phyloP scores from a whole-genome alignment of 1,140 invertebrate species.

The Drosophila lini region DNA sequence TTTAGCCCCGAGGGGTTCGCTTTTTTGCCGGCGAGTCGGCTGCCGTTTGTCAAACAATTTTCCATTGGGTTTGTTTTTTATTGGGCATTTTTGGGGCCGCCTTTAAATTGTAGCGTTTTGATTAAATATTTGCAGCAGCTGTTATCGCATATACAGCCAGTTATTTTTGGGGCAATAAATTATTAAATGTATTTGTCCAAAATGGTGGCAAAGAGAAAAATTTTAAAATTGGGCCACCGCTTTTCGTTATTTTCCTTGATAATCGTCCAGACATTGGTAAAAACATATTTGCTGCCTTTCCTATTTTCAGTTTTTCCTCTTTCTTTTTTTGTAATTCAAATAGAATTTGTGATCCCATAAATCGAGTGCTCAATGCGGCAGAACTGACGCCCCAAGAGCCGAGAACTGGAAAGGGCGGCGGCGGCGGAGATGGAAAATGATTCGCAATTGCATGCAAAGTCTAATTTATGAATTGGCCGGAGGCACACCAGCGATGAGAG shows the following conservation, averaged over 20 bases:
- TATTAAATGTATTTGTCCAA: slow-evolving; percentile 67
- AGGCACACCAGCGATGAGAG: slow-evolving; percentile 7
- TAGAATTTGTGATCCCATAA: slow-evolving; percentile 66
- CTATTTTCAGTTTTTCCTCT: slow-evolving; percentile 12
- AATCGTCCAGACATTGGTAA: slow-evolving; percentile 77
- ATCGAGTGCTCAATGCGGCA: slow-evolving; percentile 73
- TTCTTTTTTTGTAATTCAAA: slow-evolving; percentile 54
- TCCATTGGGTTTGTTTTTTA: slow-evolving; percentile 26
- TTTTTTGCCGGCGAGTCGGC: slow-evolving; percentile 17
- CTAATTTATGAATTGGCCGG: slow-evolving; percentile 66
- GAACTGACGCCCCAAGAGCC: slow-evolving; percentile 35
- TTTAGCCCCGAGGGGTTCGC: slow-evolving; percentile 29
- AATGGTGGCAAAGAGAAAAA: slow-evolving; percentile 22
- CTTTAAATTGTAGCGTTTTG: slow-evolving; percentile 56
- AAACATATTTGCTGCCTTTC: slow-evolving; percentile 63
- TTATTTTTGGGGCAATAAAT: slow-evolving; percentile 65
- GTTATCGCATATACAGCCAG: slow-evolving; percentile 61
- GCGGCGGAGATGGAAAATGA: slow-evolving; percentile 17
- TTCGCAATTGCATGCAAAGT: slow-evolving; percentile 57
- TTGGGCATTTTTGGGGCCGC: slow-evolving; percentile 17
- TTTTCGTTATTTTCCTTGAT: slow-evolving; percentile 53
- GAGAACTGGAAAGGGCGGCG: neutral
- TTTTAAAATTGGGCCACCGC: slow-evolving; percentile 24
- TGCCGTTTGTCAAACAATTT: slow-evolving; percentile 56
- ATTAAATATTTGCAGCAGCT: slow-evolving; percentile 76